Evolutionary conservation across 1,140 invertebrate genomes (phyloP), one percentile per base, ranked within the genome.

Genomic region (Drosophila eugracilis): DNA sequence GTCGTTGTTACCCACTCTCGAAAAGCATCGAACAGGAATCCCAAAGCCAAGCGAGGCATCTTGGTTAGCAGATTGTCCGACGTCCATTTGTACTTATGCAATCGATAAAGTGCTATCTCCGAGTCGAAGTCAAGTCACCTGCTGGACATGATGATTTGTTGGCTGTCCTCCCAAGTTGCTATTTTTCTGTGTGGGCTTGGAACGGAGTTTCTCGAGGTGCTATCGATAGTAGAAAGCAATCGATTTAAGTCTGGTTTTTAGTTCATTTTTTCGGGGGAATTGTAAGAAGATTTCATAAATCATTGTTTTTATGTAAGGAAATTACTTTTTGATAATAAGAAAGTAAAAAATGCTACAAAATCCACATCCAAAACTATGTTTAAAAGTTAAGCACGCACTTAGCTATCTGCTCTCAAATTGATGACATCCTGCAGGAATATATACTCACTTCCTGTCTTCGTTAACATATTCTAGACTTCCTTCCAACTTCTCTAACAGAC

Each of bases 61-160:
- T 21, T 62, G 41, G 60, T 14, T 10, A 22, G 17, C 22, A 19
- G 19, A 24, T 48, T 47, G 28, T 7, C 15, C 58, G 21, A 14
- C 28, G 49, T 21, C 24, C 42, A 65, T 37, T 26, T 17, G 49
- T 62, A 49, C 45, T 67, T 67, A 67, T 67, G 65, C 65, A 52
- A 67, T 67, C 65, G 45, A 67, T 53, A 67, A 44, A 67, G 62
- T 53, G 45, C 28, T 67, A 67, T 67, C 60, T 22, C 22, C 12
- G 9, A 17, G 45, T 44, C 37, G 45, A 17, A 67, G 65, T 42
- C 60, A 44, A 67, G 60, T 67, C 60, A 67, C 65, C 62, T 67
- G 65, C 62, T 67, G 62, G 42, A 67, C 65, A 53, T 12, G 30
- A 67, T 67, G 65, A 67, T 67, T 67, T 67, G 60, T 67, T n/a